A percentile compares a stretch with the other conserved stretches of the same genome.
phyloP scores from a whole-genome alignment of 1,140 invertebrate species.

The Drosophila parabipectinata region DNA sequence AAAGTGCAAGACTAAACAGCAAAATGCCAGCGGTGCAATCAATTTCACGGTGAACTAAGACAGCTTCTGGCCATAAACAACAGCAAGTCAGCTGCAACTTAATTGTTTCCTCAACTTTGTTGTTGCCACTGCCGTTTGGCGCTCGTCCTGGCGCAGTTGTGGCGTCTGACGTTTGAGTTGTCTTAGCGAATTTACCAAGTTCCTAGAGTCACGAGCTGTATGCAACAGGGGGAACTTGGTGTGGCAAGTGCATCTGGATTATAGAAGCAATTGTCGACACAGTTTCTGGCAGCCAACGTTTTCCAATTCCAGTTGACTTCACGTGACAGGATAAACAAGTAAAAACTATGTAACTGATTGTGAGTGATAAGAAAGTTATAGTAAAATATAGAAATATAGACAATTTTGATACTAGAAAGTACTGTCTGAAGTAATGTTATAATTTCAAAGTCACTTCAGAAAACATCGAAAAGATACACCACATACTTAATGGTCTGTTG shows the following conservation, averaged over 20 bases:
- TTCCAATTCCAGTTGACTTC: slow-evolving; percentile 31
- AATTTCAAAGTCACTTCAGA: too few relatives aligned
- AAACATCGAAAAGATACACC: too few relatives aligned
- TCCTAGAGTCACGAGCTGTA: not conserved
- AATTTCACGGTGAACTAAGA: slow-evolving; percentile 61
- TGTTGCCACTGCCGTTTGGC: slow-evolving; percentile 18
- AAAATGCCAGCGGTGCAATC: slow-evolving; percentile 68
- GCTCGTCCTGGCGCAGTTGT: slow-evolving; percentile 15
- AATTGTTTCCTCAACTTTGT: slow-evolving; percentile 57
- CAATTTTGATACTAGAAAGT: not conserved
- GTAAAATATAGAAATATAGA: not conserved
- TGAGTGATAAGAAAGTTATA: not conserved
- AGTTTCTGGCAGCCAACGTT: not conserved
- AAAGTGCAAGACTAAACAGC: slow-evolving; percentile 9
- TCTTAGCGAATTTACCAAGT: slow-evolving; percentile 5
- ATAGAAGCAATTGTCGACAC: slow-evolving; percentile 9
- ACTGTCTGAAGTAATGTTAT: not conserved
- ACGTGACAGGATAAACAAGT: slow-evolving; percentile 14
- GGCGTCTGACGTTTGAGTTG: slow-evolving; percentile 14
- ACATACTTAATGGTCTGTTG: too few relatives aligned
- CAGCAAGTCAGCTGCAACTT: slow-evolving; percentile 56
- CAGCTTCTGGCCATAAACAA: slow-evolving; percentile 27
- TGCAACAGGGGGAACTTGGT: slow-evolving; percentile 52
- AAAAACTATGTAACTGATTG: not conserved
- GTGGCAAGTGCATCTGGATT: slow-evolving; percentile 28